Evolutionary conservation across 2,888 invertebrate species (phyloP).

Genomic region (Drosophila monieri): DNA sequence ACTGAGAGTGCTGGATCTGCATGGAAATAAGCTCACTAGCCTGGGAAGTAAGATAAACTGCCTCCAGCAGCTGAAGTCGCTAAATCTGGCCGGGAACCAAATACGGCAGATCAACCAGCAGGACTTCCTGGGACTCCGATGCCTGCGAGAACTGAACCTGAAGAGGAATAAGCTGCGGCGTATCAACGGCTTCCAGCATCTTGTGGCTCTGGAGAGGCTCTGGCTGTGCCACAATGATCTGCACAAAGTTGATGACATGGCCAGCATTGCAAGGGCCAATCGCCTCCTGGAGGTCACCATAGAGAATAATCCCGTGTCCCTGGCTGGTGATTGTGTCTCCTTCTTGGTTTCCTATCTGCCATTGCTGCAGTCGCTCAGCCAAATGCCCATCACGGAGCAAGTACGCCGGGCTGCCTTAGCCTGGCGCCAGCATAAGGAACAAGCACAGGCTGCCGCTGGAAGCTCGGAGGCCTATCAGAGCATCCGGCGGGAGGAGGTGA

Average conservation of each 20-base stretch:
- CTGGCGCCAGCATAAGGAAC: slow-evolving; percentile 92
- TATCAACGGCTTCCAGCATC: slow-evolving; percentile 92
- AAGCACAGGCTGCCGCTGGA: slow-evolving; percentile 84
- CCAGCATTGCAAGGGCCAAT: slow-evolving; percentile 90
- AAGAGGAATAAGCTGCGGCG: slow-evolving; percentile 93
- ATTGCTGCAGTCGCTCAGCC: slow-evolving; percentile 89
- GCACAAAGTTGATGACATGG: slow-evolving; percentile 92
- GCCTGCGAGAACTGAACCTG: slow-evolving; percentile 94
- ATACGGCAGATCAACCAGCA: slow-evolving; percentile 90
- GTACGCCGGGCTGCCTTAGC: slow-evolving; percentile 91
- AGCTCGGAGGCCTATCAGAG: slow-evolving; percentile 85
- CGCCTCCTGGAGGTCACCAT: slow-evolving; percentile 93
- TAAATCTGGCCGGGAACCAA: slow-evolving; percentile 97
- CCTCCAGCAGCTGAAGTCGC: slow-evolving; percentile 92
- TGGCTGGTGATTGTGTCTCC: slow-evolving; percentile 92
- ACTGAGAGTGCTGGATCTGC: slow-evolving; percentile 95
- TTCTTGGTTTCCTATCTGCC: slow-evolving; percentile 92
- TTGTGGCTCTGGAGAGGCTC: slow-evolving; percentile 87
- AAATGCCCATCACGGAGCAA: slow-evolving; percentile 92
- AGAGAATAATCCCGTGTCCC: slow-evolving; percentile 92
- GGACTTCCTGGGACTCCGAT: slow-evolving; percentile 91
- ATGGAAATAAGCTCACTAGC: slow-evolving; percentile 93
- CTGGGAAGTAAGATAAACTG: slow-evolving; percentile 85
- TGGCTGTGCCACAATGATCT: slow-evolving; percentile 85
- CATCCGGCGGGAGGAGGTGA: slow-evolving; percentile 91